phyloP scores from a whole-genome alignment of 2,113 vertebrate species.

The Sturnus vulgaris region DNA sequence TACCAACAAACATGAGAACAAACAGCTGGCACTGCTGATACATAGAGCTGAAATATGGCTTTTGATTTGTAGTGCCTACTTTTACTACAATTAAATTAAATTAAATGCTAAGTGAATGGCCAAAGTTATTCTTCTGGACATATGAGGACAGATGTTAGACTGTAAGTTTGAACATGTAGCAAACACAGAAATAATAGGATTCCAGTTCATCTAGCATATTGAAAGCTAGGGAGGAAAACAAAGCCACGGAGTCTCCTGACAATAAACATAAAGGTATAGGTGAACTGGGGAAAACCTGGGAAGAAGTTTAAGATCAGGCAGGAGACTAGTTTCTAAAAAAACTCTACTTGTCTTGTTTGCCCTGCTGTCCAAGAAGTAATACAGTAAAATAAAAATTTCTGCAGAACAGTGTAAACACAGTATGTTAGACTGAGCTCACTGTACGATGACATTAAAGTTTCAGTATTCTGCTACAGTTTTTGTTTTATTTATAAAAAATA shows the following conservation, averaged over 20 bases:
- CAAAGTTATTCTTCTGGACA: not conserved
- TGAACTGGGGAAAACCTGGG: not conserved
- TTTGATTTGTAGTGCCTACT: not conserved
- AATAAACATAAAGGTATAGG: not conserved
- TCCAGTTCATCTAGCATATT: not conserved
- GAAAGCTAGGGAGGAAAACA: not conserved
- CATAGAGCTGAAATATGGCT: not conserved
- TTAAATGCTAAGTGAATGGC: not conserved
- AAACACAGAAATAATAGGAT: not conserved
- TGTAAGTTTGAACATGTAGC: not conserved
- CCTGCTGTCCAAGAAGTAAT: not conserved
- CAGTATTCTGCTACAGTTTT: slow-evolving; percentile 22
- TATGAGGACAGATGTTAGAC: not conserved
- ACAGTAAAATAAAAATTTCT: slow-evolving; percentile 15
- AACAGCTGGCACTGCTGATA: not conserved
- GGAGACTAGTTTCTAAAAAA: not conserved
- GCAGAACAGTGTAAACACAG: slow-evolving; percentile 6
- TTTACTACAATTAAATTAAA: not conserved
- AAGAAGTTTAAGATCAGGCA: not conserved
- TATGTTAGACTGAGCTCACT: slow-evolving; percentile 10
- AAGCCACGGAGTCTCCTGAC: not conserved
- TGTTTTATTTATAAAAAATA: slow-evolving; percentile 66
- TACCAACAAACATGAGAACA: not conserved
- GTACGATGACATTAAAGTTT: slow-evolving; percentile 39
- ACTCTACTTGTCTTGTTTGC: not conserved